Evolutionary conservation across 1,140 invertebrate genomes (phyloP), one percentile per base, ranked within the genome.

Genomic region (Chionoecetes opilio): DNA sequence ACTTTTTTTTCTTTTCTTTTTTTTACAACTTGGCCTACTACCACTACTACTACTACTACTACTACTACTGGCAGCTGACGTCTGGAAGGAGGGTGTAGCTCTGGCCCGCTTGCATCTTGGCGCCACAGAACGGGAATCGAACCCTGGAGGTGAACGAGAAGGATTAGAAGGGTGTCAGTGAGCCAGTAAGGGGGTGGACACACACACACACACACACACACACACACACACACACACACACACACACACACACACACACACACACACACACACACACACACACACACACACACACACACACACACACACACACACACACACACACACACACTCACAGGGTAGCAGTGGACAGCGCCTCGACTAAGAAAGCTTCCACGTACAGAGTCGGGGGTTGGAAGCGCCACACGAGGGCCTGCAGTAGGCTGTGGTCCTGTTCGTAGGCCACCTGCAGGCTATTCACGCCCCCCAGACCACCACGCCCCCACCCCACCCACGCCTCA

Each of bases 321-420:
- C 46, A 53, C 46, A 53, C 46, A 53, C 46, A 53, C 46, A 85
- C 94, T 85, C 21, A 95, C 94, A 63, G 21, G 0, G 11, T 26
- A n/a, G 90, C 94, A 0, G 94, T 92, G 2, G 94, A 95, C 26
- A 95, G 85, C 34, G 53, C 41, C 11, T 95, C 38, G 17, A 95
- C 34, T 0, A 5, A 11, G 84, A 95, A 95, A 6, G 82, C 75
- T 6, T 92, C 90, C 26, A 95, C 90, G 53, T 87, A 92, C 3
- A 95, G 90, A 9, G 90, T 75, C 26, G 94, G 94, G 0, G 32
- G 38, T 2, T n/a, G 34, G 46, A 95, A 95, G 82, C 94, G 86
- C 63, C 75, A 95, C 82, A 95, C 92, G 41, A 95, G 94, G 2
- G 94, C 75, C 26, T 88, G 89, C 3, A 95, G 91, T 5, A 95